Percentiles rank a stretch among this genome's conserved stretches.
phyloP scores from a whole-genome alignment of 2,797 vertebrate genomes.

The Anniella stebbinsi region DNA sequence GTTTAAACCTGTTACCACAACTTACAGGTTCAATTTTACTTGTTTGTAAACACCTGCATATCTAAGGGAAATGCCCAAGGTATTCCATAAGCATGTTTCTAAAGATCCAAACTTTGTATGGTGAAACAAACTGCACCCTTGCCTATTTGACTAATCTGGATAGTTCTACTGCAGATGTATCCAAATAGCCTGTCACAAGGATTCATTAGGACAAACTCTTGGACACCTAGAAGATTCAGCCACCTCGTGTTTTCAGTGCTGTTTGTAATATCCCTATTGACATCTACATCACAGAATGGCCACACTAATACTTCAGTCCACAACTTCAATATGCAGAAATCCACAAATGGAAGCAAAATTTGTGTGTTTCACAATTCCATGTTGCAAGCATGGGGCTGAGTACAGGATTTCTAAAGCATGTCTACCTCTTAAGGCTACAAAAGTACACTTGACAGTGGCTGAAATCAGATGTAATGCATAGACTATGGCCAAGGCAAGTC shows the following conservation, averaged over 20 bases:
- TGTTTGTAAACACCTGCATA: too few relatives aligned
- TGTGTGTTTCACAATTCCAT: neutral
- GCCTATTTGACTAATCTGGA: neutral
- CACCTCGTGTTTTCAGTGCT: too few relatives aligned
- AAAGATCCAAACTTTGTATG: neutral
- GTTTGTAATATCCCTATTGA: too few relatives aligned
- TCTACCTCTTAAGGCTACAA: neutral
- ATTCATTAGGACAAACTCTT: neutral
- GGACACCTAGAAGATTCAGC: neutral
- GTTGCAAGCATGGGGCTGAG: neutral
- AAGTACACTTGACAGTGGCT: neutral
- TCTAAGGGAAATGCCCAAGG: neutral
- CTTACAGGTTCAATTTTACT: neutral
- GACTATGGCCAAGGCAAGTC: neutral
- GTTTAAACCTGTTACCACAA: neutral
- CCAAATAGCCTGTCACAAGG: neutral
- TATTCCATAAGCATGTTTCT: neutral
- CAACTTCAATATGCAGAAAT: too few relatives aligned
- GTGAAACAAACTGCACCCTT: neutral
- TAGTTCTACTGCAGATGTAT: neutral
- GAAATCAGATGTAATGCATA: neutral
- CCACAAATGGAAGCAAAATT: too few relatives aligned
- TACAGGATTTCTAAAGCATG: neutral
- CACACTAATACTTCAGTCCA: too few relatives aligned
- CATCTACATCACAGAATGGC: too few relatives aligned